Evolutionary conservation across 1,140 invertebrate genomes (phyloP).

Genomic region (Bicyclus anynana): DNA sequence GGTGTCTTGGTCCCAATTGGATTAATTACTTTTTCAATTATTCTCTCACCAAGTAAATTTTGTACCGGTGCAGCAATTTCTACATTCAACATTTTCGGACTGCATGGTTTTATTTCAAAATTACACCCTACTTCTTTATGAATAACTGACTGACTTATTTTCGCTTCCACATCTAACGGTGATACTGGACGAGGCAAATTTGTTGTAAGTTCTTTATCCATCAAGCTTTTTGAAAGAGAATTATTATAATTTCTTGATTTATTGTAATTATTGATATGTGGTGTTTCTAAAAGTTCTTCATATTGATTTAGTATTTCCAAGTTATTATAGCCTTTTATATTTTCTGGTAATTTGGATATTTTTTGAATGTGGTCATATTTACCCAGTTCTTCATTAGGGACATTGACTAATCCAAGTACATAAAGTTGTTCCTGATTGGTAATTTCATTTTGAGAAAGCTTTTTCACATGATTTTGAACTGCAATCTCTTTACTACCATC

Average conservation of each 20-base stretch:
- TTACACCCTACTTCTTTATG: slow-evolving; percentile 76
- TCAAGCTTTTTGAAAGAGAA: slow-evolving; percentile 24
- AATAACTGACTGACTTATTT: slow-evolving; percentile 76
- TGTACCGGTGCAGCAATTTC: slow-evolving; percentile 61
- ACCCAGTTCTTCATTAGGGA: slow-evolving; percentile 64
- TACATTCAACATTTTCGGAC: slow-evolving; percentile 70
- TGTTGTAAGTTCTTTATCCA: slow-evolving; percentile 29
- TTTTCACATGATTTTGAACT: slow-evolving; percentile 35
- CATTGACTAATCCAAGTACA: slow-evolving; percentile 69
- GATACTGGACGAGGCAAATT: slow-evolving; percentile 49
- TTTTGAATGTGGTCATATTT: slow-evolving; percentile 76
- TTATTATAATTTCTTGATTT: slow-evolving; percentile 32
- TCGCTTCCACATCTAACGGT: slow-evolving; percentile 74
- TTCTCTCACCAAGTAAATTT: slow-evolving; percentile 55
- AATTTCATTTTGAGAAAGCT: slow-evolving; percentile 32
- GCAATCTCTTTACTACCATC: slow-evolving; percentile 43
- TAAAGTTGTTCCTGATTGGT: slow-evolving; percentile 65
- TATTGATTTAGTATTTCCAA: slow-evolving; percentile 68
- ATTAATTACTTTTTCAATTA: slow-evolving; percentile 67
- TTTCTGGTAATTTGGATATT: slow-evolving; percentile 72
- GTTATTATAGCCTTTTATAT: slow-evolving; percentile 71
- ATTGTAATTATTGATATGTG: slow-evolving; percentile 31
- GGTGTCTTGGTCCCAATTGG: slow-evolving; percentile 39
- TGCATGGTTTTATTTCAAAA: slow-evolving; percentile 76
- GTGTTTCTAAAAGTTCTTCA: slow-evolving; percentile 64